Evolutionary conservation across 2,113 vertebrate genomes (phyloP).

Genomic region (Patagioenas fasciata): DNA sequence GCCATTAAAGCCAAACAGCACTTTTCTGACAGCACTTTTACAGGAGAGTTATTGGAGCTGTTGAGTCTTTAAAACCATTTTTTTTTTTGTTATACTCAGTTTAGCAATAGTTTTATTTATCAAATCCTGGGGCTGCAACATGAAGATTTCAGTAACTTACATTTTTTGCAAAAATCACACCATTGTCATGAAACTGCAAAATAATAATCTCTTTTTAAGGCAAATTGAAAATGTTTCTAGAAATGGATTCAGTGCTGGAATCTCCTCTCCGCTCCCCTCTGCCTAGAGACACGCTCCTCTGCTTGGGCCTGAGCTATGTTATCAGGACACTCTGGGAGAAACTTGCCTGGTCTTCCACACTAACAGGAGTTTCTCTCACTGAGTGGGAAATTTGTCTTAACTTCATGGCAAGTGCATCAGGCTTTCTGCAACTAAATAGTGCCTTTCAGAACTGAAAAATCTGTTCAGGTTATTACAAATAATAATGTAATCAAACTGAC

Average conservation of each 20-base stretch:
- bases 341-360: not conserved
- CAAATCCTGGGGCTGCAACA: not conserved
- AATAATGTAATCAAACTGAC: constrained; percentile 19
- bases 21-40: not conserved
- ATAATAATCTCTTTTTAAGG: not conserved
- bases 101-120: not conserved
- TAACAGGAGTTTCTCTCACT: not conserved
- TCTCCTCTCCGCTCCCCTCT: not conserved
- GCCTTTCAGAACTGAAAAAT: not conserved
- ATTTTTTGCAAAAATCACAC: not conserved
- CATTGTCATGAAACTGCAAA: not conserved
- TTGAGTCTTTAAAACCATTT: not conserved
- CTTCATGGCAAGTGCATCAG: constrained; percentile 9
- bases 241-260: not conserved
- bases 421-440: not conserved
- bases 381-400: not conserved
- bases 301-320: not conserved
- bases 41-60: not conserved
- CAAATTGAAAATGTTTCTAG: not conserved
- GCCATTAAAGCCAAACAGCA: not conserved
- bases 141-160: not conserved
- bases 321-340: not conserved
- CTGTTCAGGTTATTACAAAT: constrained; percentile 19
- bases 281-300: not conserved
- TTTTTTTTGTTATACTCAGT: not conserved